These are phyloP conservation scores for Oncorhynchus nerka DNA, from an alignment of 2,113 vertebrate species.

Conservation along the genomic window DNA sequence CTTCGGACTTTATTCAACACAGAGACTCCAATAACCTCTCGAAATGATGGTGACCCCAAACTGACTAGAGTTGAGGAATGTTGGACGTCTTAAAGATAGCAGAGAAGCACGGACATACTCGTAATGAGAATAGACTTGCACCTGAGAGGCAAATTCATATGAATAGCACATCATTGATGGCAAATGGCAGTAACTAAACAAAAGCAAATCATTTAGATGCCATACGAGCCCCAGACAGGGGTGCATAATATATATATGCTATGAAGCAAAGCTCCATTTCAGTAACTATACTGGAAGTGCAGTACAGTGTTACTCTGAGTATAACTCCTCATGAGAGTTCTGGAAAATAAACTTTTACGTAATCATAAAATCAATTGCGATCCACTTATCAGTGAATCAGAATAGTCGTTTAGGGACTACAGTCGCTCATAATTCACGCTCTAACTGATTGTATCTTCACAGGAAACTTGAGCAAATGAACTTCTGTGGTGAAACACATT, in stretches of 20 bases:
- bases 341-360: slow-evolving; percentile 8
- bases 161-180: neutral
- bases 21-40: neutral
- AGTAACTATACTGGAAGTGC: slow-evolving; percentile 1
- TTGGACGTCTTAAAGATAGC: neutral
- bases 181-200: neutral
- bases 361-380: slow-evolving; percentile 34
- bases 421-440: slow-evolving; percentile 28
- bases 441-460: slow-evolving; percentile 12
- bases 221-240: neutral
- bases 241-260: too few species aligned
- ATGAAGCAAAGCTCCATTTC: neutral
- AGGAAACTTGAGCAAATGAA: slow-evolving; percentile 33
- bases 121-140: neutral
- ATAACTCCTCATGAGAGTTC: neutral
- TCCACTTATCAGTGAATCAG: slow-evolving; percentile 22
- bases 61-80: neutral
- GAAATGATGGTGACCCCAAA: neutral
- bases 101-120: neutral
- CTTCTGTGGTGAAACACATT: slow-evolving; percentile 23
- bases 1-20: neutral
- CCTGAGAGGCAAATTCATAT: neutral
- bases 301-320: neutral
- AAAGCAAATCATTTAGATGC: neutral
- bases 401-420: slow-evolving; percentile 2